These are phyloP conservation scores for Hylaeus volcanicus DNA, from an alignment of 1,140 invertebrate genomes.

Conservation along the genomic window DNA sequence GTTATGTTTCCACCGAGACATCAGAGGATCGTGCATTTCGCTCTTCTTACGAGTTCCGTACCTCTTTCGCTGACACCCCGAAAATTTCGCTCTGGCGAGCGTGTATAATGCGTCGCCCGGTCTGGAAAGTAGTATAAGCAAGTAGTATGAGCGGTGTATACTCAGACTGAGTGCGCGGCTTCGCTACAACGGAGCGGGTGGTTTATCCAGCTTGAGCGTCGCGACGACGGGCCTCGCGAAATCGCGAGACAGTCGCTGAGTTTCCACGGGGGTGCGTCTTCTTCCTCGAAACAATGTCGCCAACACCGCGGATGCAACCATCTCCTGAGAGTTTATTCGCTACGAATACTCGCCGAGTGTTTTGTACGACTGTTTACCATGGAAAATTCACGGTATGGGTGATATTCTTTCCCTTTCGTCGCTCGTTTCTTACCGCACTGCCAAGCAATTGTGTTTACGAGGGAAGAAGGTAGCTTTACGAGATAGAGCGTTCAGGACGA, in stretches of 20 bases:
- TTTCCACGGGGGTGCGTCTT: constrained; percentile 44
- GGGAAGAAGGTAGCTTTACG: too few species aligned
- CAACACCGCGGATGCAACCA: too few species aligned
- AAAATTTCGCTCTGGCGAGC: constrained; percentile 26
- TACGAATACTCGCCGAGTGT: background rate
- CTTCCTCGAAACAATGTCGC: constrained; percentile 44
- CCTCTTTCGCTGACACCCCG: background rate
- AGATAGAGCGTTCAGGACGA: too few species aligned
- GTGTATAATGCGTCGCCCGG: constrained; percentile 18
- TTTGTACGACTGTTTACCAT: background rate
- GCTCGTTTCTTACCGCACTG: too few species aligned
- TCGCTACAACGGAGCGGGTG: constrained; percentile 35
- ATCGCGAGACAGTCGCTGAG: constrained; percentile 48
- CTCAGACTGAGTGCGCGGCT: constrained; percentile 27
- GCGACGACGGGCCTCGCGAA: constrained; percentile 13
- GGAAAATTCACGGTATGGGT: too few species aligned
- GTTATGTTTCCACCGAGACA: too few species aligned
- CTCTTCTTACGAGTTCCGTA: too few species aligned
- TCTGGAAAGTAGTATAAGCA: constrained; percentile 27
- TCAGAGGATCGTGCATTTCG: too few species aligned
- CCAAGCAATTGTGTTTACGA: too few species aligned
- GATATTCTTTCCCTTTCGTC: too few species aligned
- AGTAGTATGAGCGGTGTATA: constrained; percentile 41
- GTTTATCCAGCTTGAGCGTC: constrained; percentile 53
- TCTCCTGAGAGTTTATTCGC: constrained; percentile 30